Conservation (phyloP, 1,140 invertebrate genomes). For the Drosophila simulans region DNA sequence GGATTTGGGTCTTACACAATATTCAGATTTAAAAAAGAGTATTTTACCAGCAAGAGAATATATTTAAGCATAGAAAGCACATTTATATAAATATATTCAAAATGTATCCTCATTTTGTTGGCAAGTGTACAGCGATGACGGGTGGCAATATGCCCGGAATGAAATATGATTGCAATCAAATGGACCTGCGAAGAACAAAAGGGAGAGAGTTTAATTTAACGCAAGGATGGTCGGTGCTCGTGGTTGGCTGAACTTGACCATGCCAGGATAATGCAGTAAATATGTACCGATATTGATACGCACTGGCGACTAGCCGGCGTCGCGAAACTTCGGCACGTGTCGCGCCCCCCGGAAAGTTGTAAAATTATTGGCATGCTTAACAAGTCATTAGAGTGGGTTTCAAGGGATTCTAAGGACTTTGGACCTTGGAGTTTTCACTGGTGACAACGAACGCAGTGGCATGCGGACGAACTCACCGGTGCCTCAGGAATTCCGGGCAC, state of each 20-base stretch:
- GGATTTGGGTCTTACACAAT: background rate
- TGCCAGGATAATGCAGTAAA: constrained; percentile 16
- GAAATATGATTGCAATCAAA: constrained; percentile 69
- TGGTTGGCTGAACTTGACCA: constrained; percentile 71
- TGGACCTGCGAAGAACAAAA: constrained; percentile 12
- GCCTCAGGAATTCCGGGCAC: constrained; percentile 74
- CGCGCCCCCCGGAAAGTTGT: constrained; percentile 62
- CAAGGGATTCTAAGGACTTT: constrained; percentile 4
- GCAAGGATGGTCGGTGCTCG: constrained; percentile 65
- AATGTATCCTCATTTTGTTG: constrained; percentile 9
- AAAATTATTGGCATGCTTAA: constrained; percentile 82
- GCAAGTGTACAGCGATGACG: constrained; percentile 25
- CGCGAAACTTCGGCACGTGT: constrained; percentile 77
- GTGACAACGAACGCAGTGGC: constrained; percentile 55
- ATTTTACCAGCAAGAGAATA: no score
- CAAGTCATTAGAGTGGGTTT: constrained; percentile 66
- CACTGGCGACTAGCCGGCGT: constrained; percentile 36
- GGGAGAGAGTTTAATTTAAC: constrained; percentile 83
- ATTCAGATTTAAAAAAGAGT: no score
- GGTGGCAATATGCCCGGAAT: constrained; percentile 46
- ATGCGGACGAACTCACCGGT: constrained; percentile 61
- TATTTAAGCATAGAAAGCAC: no score
- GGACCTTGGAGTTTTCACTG: constrained; percentile 14
- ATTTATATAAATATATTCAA: background rate
- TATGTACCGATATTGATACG: constrained; percentile 32